Base-by-base conservation (phyloP, 2,888 invertebrate species). In the Geophilus truncorum region DNA sequence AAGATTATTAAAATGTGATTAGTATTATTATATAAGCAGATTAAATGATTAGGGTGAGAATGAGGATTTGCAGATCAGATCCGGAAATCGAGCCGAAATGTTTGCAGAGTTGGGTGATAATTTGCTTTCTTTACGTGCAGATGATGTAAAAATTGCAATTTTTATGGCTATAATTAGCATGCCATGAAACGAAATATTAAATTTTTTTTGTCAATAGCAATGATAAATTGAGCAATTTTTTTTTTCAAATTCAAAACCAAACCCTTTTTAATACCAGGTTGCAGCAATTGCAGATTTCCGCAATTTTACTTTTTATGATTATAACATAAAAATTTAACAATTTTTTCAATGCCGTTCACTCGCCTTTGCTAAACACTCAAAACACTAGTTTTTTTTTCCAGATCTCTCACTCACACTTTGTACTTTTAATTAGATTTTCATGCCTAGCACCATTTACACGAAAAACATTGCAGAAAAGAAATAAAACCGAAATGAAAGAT, bases 1-100 rank as follows among this genome's bases (percentile, higher is more conserved):
- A 62, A 62, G 62, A 62, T 62, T 23, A 62, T 62, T 62, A 62
- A 62, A 62, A 62, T 62, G 62, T 28, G 62, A 62, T 62, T 62
- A 62, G 23, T 62, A 62, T 25, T 62, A 62, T 62, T 62, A 62
- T 25, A 15, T 62, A 62, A 62, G 62, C 1, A 62, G 62, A 62
- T 62, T 62, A 62, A 62, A 62, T 62, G 62, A 12, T 45, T 45
- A 45, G 3, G 15, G 18, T 45, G 12, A 45, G 15, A 25, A 62
- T 25, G 15, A 25, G 28, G 62, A 25, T 62, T 62, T 62, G 62
- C 9, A 25, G 28, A 62, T 15, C 28, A 62, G 28, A 62, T 25
- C 62, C 62, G 62, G 62, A 62, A 62, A 25, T 62, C 62, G 9
- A 23, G 25, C 12, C 28, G 28, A 62, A 25, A 12, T 6, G 15